A percentile compares a stretch with the other conserved stretches of the same genome.
phyloP scores from a whole-genome alignment of 2,888 invertebrate genomes.

The Synergus japonicus region DNA sequence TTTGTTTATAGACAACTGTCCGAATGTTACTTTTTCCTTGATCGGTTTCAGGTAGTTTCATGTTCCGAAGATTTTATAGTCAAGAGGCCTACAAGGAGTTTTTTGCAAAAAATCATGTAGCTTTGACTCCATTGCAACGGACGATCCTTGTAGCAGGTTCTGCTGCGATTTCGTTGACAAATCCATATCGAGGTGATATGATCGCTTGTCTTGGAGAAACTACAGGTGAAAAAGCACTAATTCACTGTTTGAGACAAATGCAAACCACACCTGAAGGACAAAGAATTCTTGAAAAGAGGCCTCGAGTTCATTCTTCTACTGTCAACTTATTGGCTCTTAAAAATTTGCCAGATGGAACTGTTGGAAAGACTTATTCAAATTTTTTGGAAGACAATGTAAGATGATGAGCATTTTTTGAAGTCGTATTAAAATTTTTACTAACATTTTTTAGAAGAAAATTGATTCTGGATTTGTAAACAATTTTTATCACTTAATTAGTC shows the following conservation, averaged over 20 bases:
- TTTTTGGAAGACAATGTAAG: constrained; percentile 89
- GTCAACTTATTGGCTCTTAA: constrained; percentile 87
- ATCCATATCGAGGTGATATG: constrained; percentile 94
- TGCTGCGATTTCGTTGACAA: constrained; percentile 88
- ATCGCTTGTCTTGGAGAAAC: constrained; percentile 97
- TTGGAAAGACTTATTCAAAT: constrained; percentile 91
- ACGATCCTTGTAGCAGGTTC: constrained; percentile 90
- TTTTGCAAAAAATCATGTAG: constrained; percentile 82
- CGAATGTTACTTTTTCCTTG: constrained; percentile 58
- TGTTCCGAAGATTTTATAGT: constrained; percentile 58
- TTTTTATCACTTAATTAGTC: neutral
- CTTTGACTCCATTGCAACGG: constrained; percentile 86
- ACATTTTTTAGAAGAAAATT: neutral
- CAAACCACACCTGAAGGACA: constrained; percentile 86
- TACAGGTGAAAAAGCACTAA: constrained; percentile 86
- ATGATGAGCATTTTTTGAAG: constrained; percentile 46
- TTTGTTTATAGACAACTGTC: constrained; percentile 49
- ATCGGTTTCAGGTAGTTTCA: constrained; percentile 61
- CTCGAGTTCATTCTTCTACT: constrained; percentile 91
- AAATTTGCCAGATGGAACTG: constrained; percentile 86
- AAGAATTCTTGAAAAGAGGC: constrained; percentile 86
- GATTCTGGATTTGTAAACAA: neutral
- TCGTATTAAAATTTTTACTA: neutral
- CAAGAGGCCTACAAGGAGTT: constrained; percentile 81
- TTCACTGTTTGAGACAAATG: constrained; percentile 88